Conservation (phyloP, 2,113 vertebrate genomes). For the Eurystomus gularis region DNA sequence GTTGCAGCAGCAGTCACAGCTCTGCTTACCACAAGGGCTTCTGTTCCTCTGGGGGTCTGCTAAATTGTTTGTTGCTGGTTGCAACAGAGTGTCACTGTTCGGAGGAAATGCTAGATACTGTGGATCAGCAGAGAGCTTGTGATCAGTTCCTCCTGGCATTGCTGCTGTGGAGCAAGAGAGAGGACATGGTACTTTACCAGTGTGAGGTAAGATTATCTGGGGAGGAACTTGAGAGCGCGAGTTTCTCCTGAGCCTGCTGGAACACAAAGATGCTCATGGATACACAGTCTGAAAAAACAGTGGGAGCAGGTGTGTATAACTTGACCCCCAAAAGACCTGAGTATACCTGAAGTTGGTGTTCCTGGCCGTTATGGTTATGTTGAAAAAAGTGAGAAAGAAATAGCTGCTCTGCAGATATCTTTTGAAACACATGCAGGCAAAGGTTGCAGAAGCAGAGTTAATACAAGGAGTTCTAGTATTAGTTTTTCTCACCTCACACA, state of each 20-base stretch:
- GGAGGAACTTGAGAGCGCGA: neutral
- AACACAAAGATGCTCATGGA: neutral
- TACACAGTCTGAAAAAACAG: neutral
- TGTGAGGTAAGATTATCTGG: neutral
- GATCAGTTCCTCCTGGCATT: neutral
- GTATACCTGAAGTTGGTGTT: neutral
- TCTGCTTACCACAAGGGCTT: neutral
- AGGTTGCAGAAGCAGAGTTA: neutral
- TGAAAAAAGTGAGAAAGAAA: neutral
- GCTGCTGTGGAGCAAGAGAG: neutral
- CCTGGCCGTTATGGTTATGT: neutral
- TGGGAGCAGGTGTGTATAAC: neutral
- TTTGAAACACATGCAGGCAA: neutral
- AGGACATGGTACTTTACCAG: neutral
- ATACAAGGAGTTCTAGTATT: neutral
- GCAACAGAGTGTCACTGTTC: neutral
- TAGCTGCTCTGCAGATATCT: neutral
- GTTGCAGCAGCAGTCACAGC: neutral
- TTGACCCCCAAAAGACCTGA: neutral
- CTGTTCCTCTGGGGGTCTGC: neutral
- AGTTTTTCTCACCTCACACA: neutral
- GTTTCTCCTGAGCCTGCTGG: neutral
- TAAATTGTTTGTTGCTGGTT: accelerated
- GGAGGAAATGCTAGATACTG: neutral
- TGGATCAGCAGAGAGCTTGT: neutral